Evolutionary conservation across 1,140 invertebrate genomes (phyloP), one percentile per base, ranked within the genome.

Genomic region (Teleopsis dalmanni): DNA sequence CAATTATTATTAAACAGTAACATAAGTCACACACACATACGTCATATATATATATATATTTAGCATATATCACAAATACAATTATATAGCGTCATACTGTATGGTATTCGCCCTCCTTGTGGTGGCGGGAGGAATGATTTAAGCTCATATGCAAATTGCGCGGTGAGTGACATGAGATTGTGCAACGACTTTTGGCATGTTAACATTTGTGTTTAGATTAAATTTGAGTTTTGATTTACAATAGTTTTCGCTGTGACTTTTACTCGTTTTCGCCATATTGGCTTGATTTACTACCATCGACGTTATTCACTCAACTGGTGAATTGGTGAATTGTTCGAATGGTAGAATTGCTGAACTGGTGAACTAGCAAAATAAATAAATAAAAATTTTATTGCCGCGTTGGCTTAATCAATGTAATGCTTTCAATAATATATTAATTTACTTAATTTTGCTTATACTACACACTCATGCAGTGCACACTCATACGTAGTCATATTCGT

Each of bases 101-200:
- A n/a, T 31, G 7, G 7, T 9, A 31, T n/a, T 31, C 7, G 7
- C 13, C 13, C 13, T 9, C 27, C 13, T 31, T 31, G 7, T n/a
- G n/a, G n/a, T n/a, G n/a, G n/a, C n/a, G n/a, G n/a, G 54, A 55
- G 57, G 64, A 66, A 66, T 66, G 64, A 66, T 66, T 66, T 66
- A 66, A 48, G 55, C 57, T 56, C 52, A 51, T 66, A 66, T 66
- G 64, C 61, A 66, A 66, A 66, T 66, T 58, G 40, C 26, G 41
- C 7, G 8, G 16, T 35, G 34, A 34, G 16, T 10, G 13, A 22
- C 22, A 22, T 33, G 45, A 16, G 19, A 35, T 16, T 40, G 14
- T 25, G 19, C 26, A 37, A 40, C 33, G 49, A 40, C 43, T 29
- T 37, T 35, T 22, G 34, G 48, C 27, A 26, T n/a, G 37, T 27